Conservation (phyloP, 2,888 invertebrate species). For the Cephus spinipes region DNA sequence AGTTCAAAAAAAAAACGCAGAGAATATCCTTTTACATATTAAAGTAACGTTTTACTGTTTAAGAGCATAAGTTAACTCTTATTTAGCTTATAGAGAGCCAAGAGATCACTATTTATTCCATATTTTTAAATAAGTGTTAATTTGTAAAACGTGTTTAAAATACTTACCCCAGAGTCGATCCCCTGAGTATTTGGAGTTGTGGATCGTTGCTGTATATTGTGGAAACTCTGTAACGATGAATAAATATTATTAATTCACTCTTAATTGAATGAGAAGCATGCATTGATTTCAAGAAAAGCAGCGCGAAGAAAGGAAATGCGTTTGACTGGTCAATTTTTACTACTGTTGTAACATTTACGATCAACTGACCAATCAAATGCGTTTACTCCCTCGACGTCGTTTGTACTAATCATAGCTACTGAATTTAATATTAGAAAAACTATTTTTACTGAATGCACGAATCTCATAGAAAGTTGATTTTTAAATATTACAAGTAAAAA, state of each 20-base stretch:
- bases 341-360: not conserved
- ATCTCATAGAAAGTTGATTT: not conserved
- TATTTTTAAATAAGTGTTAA: not conserved
- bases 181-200: slow-evolving; percentile 84
- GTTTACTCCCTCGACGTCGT: not conserved
- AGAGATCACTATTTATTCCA: not conserved
- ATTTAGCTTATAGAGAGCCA: not conserved
- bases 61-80: not conserved
- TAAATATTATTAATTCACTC: slow-evolving; percentile 11
- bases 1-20: not conserved
- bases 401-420: not conserved
- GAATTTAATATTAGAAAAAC: not conserved
- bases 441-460: not conserved
- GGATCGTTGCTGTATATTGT: slow-evolving; percentile 79
- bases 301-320: not conserved
- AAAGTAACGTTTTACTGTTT: not conserved
- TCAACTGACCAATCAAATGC: not conserved
- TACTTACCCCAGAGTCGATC: slow-evolving; percentile 80
- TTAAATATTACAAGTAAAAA: not conserved
- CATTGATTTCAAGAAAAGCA: not conserved
- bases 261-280: not conserved
- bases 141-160: not conserved
- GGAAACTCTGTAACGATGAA: slow-evolving; percentile 72
- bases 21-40: not conserved
- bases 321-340: not conserved